Evolutionary conservation across 2,113 vertebrate genomes (phyloP), one percentile per base, ranked within the genome.

Genomic region (Cynoglossus semilaevis): DNA sequence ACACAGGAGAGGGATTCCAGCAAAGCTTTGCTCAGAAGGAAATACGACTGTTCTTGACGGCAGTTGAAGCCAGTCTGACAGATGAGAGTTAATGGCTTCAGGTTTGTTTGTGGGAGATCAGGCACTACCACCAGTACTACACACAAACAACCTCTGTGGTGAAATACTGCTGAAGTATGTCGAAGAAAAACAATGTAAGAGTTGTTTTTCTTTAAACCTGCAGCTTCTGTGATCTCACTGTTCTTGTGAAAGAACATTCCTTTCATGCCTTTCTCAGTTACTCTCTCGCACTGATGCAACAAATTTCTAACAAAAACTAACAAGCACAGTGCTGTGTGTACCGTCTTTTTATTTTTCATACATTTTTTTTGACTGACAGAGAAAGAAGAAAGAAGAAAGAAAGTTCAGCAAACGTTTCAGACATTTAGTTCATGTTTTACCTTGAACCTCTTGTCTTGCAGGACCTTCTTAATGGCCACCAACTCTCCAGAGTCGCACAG

Each of bases 391-490:
- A 13, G 5, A 14, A 41, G 38, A 41, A 29, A 2, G 22, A 29
- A n/a, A n/a, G n/a, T n/a, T 29, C 6, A 29, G 22, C 22, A 29
- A 29, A 29, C n/a, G 22, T 29, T n/a, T 4, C 1, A 4, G 1
- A 11, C n/a, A 13, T 15, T 46, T 9, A 19, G 1, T 8, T 2
- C 13, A 29, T 17, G 18, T 36, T 53, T 93, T 88, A 99, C 96
- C 96, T 99, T 99, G 88, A 99, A 99, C 88, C 97, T 93, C 82
- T 98, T 99, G 90, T 99, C 97, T 83, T 99, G 97, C 61, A 99
- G 90, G 74, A 99, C 97, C 87, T 99, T 99, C 86, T 99, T 99
- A 85, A 99, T 98, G 82, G 97, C 97, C 84, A 99, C 95, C 89
- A 99, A 75, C 83, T 99, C 97, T 81, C 96, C 96, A 8, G 96